Evolutionary conservation across 2,888 invertebrate genomes (phyloP), one percentile per base, ranked within the genome.

Genomic region (Sarcophaga variegata): DNA sequence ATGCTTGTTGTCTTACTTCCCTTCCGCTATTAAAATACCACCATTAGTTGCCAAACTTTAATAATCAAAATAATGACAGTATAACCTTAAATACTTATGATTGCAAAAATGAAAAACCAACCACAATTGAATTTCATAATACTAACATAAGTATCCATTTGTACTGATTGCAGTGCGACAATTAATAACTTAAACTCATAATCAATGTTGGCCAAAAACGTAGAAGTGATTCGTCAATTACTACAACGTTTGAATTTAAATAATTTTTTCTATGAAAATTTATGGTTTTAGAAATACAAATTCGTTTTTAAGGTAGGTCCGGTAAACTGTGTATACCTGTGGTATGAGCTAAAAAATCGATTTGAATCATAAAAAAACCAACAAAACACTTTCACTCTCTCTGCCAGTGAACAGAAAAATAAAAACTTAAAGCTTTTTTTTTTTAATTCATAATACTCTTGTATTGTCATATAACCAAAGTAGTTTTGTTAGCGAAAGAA

Each of bases 321-420:
- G 86, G 86, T 87, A 91, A 88, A 89, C 37, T 81, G 8, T 37
- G 37, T 37, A 45, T 17, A 12, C 12, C 17, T 60, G 25, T 12
- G 25, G 25, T 25, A 87, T 89, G 0, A 60, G 87, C 67, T 20
- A 64, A 71, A 75, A 75, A 88, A 86, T 87, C 86, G 74, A 87
- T 83, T 37, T 37, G 37, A 37, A 37, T 37, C 37, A 89, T 88
- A 27, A 71, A 1, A 54, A 8, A 25, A 47, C 25, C 25, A 54
- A 63, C 76, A 69, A 88, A 89, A 89, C 89, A 92, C 92, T 92
- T 92, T 92, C 92, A 92, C 92, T 91, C 89, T 88, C 88, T 81
- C 75, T 37, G 27, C 63, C 25, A 49, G 47, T 59, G 45, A 71
- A 14, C 59, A 69, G 70, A 8, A 25, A 37, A 59, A 64, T 64